A percentile compares a stretch with the other conserved stretches of the same genome.
Conservation (phyloP, 2,113 vertebrate species). For the Monopterus albus region DNA sequence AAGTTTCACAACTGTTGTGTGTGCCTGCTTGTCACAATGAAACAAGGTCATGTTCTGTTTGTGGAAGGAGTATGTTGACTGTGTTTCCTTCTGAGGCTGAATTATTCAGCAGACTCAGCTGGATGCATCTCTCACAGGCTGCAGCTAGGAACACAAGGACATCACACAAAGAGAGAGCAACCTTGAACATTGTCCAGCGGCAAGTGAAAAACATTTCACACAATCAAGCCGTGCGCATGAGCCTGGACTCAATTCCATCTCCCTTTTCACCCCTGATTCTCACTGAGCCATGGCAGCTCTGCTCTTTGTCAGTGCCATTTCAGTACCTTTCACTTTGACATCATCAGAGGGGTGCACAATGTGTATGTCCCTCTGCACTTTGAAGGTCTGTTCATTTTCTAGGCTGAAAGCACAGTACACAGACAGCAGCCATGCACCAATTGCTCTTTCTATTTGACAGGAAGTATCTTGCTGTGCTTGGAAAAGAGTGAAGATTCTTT, state of each 20-base stretch:
- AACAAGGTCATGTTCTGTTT: conserved; percentile 29
- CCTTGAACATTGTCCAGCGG: conserved; percentile 61
- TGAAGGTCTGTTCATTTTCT: conserved; percentile 69
- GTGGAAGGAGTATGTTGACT: background rate
- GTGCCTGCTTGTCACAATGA: conserved; percentile 13
- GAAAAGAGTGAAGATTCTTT: conserved; percentile 3
- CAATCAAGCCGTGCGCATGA: conserved; percentile 40
- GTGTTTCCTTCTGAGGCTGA: conserved; percentile 10
- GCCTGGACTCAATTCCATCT: conserved; percentile 52
- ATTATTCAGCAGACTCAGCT: conserved; percentile 21
- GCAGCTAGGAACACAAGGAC: conserved; percentile 39
- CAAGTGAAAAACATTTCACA: conserved; percentile 47
- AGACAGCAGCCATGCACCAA: conserved; percentile 6
- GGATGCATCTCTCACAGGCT: conserved; percentile 42
- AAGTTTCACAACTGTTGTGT: conserved; percentile 8
- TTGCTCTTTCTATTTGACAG: conserved; percentile 15
- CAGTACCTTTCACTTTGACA: conserved; percentile 57
- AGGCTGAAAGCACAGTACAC: conserved; percentile 22
- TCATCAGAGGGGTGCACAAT: conserved; percentile 39
- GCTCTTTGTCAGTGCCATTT: conserved; percentile 71
- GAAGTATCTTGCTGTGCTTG: conserved; percentile 8
- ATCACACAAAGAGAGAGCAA: conserved; percentile 39
- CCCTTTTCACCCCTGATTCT: conserved; percentile 54
- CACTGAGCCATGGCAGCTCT: conserved; percentile 60
- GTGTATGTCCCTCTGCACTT: conserved; percentile 51